Evolutionary conservation across 1,140 invertebrate species (phyloP), one percentile per base, ranked within the genome.

Genomic region (Drosophila yakuba): DNA sequence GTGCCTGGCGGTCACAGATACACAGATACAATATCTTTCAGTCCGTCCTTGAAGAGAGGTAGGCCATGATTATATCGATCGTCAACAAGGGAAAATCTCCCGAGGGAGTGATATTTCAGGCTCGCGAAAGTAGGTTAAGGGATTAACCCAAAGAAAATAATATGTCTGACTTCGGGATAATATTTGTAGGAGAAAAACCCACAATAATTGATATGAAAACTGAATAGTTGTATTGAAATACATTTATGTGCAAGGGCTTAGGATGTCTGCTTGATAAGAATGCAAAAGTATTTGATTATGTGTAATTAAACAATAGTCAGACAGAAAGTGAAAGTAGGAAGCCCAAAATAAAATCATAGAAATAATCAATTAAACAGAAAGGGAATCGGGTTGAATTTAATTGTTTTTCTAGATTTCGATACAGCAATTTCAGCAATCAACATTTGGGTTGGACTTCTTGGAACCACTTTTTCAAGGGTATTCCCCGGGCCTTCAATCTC

Each of bases 71-170:
- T 44, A 71, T 57, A 32, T 63, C 17, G 12, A 39, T 41, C 32
- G 59, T 64, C 55, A 62, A 44, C 20, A 67, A n/a, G 14, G 23
- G 44, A 23, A 66, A 66, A 38, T 32, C 14, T 36, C 39, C 17
- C 64, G 68, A 43, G 51, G 73, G 73, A 76, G 73, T 76, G 54
- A 74, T 25, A 12, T 45, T 25, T 20, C 32, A 20, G 32, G 41
- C 35, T 32, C 25, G 25, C 28, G 73, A 54, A 73, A 61, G 25
- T 73, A 45, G 48, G 56, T 75, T 52, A 66, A 28, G 72, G 72
- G 73, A 75, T 75, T 75, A 61, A 14, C 69, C 69, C 39, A 69
- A 51, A 15, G 2, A 11, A 20, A 39, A 62, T 28, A 23, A 32
- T 17, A 15, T 2, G 50, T 67, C 45, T 68, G 47, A 28, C 50